Evolutionary conservation across 2,113 vertebrate species (phyloP), one percentile per base, ranked within the genome.

Genomic region (Pseudorhombus dupliciocellatus): DNA sequence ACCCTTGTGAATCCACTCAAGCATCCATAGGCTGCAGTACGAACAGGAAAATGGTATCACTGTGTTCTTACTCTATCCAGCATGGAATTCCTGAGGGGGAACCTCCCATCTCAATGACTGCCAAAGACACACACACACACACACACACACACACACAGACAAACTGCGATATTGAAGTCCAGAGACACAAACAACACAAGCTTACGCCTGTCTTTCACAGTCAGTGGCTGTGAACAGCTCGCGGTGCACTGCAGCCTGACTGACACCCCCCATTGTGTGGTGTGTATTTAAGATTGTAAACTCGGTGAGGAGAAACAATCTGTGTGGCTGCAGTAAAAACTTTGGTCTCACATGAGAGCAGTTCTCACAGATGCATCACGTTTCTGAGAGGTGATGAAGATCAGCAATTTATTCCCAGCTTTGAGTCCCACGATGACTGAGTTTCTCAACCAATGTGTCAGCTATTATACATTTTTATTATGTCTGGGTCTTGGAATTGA

Each of bases 191-290:
- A 84, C 70, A 78, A 84, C 70, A 80, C 26, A 60, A 22, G 25
- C 50, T 62, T 59, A 86, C 84, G 74, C 65, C 37, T 0, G 67
- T 81, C 82, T 89, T 84, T 88, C 86, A 90, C 60, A 83, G 77
- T 71, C 85, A 83, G 64, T 72, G 74, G 76, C 70, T 90, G 78
- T 87, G 85, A 87, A 90, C 52, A 79, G 70, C 57, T 55, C 9
- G 26, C 42, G 7, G 67, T 28, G 67, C 22, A n/a, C 54, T 70
- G 59, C 42, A 66, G 73, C 78, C 64, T 62, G 73, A 68, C 65
- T 67, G 78, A 80, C 81, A 62, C 53, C 28, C 61, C 58, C 73
- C 42, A 42, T 81, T 86, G 62, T 78, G 14, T 57, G 61, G n/a
- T 8, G 55, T 70, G 63, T 25, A 56, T 77, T 83, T 66, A 71